Base-by-base conservation (phyloP, 1,140 invertebrate genomes). In the Panulirus ornatus region DNA sequence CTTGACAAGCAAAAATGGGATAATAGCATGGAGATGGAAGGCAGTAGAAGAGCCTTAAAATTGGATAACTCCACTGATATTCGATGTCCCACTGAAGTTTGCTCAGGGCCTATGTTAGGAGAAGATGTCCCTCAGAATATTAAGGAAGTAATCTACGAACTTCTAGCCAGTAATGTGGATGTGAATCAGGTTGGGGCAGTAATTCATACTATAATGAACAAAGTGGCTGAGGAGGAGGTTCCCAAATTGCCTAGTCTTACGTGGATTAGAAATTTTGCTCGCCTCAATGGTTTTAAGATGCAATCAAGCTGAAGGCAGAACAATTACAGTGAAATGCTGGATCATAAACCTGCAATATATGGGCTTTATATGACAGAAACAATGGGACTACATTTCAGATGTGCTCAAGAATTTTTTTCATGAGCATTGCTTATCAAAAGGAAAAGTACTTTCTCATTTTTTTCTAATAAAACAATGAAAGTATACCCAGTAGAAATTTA, bases 261-360 rank as follows among this genome's bases (percentile, higher is more conserved):
- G 14, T 85, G 83, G 83, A 85, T 85, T 40, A 85, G 83, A 51
- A 85, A 85, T 40, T 85, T 85, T 85, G 83, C 83, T 8, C 40
- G 83, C 9, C 30, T 85, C 11, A 70, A 63, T 44, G 82, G 82
- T 27, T 66, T 70, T 16, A 84, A 42, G 34, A 58, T 84, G 22
- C 70, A 42, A 66, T 27, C 14, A 66, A 34, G 47, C 22, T 44
- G 22, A 14, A 42, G 2, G 14, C 11, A 38, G 6, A 22, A 6
- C n/a, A 16, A 16, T 78, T 40, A 78, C 38, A 14, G 27, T 78
- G 36, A 70, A n/a, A 70, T 70, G 63, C n/a, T 9, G 6, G 8
- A 27, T 16, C 6, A 0, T 0, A 16, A 16, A 1, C 0, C n/a
- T 70, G n/a, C 0, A 16, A 14, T n/a, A 70, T 27, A 70, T 16